Percentiles rank a stretch among this genome's conserved stretches.
Evolutionary conservation across 2,113 vertebrate species (phyloP).

Genomic region (Glareola pratincola): DNA sequence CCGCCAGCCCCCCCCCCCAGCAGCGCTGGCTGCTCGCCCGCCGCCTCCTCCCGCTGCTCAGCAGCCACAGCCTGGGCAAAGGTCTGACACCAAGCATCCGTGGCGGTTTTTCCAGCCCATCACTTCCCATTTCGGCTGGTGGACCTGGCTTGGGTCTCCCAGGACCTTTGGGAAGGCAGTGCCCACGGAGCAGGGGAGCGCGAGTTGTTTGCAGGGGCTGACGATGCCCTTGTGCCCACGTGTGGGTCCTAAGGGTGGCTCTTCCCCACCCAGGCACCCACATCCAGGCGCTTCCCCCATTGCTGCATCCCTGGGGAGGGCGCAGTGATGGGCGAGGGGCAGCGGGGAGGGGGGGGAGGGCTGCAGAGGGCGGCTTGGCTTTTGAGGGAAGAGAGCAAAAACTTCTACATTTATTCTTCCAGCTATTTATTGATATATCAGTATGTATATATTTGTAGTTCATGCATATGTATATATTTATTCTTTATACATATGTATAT

Average conservation of each 20-base stretch:
- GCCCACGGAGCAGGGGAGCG: not conserved
- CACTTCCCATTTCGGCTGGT: not conserved
- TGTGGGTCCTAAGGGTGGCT: not conserved
- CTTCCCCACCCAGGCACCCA: not conserved
- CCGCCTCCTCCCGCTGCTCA: rapidly evolving
- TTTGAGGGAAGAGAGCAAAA: not conserved
- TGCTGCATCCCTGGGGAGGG: rapidly evolving
- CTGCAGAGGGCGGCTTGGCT: not conserved
- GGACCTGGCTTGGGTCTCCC: not conserved
- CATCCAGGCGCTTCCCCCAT: not conserved
- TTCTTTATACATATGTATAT: not conserved
- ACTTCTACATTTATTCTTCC: not conserved
- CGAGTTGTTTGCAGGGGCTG: rapidly evolving
- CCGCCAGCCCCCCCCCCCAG: not conserved
- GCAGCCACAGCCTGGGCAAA: not conserved
- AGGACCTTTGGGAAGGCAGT: not conserved
- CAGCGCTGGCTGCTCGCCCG: not conserved
- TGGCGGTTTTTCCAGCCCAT: not conserved
- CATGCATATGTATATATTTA: not conserved
- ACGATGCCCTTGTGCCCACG: rapidly evolving
- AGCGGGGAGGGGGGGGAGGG: not conserved
- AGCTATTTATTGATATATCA: not conserved
- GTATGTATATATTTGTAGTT: not conserved
- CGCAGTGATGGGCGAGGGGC: not conserved
- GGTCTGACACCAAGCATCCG: not conserved